A percentile compares a stretch with the other conserved stretches of the same genome.
Evolutionary conservation across 2,888 invertebrate genomes (phyloP).

Genomic region (Drosophila nr. fundita): DNA sequence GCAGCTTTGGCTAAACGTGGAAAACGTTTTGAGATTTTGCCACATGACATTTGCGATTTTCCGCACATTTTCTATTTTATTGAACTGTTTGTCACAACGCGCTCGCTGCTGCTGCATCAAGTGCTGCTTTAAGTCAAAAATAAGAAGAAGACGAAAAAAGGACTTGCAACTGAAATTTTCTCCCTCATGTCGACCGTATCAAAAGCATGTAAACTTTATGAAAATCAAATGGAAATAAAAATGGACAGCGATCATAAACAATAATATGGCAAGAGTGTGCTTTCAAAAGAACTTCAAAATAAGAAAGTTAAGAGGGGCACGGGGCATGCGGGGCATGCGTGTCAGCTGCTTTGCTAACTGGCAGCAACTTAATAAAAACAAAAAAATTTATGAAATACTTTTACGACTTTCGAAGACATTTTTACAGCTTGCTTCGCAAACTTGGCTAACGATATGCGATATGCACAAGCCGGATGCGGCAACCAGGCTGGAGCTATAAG

Average conservation of each 20-base stretch:
- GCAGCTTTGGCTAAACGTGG: conserved; percentile 56
- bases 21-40: conserved; percentile 72
- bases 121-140: conserved; percentile 45
- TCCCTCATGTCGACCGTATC: conserved; percentile 41
- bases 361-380: conserved; percentile 75
- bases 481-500: conserved; percentile 10
- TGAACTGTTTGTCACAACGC: conserved; percentile 79
- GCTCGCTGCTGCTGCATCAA: conserved; percentile 26
- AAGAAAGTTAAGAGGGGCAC: conserved; percentile 19
- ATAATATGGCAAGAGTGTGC: conserved; percentile 65
- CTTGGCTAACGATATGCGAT: conserved; percentile 80
- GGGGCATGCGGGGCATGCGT: not conserved
- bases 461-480: conserved; percentile 51
- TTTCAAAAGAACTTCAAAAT: conserved; percentile 49
- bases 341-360: conserved; percentile 47
- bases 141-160: not conserved
- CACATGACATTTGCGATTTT: conserved; percentile 81
- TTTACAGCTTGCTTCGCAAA: conserved; percentile 76
- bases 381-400: conserved; percentile 80
- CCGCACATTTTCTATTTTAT: conserved; percentile 82
- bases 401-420: conserved; percentile 82
- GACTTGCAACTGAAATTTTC: not conserved
- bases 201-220: conserved; percentile 77
- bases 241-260: conserved; percentile 72
- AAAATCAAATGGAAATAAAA: conserved; percentile 81